phyloP scores from a whole-genome alignment of 2,797 vertebrate genomes.

The Urocyon cinereoargenteus region DNA sequence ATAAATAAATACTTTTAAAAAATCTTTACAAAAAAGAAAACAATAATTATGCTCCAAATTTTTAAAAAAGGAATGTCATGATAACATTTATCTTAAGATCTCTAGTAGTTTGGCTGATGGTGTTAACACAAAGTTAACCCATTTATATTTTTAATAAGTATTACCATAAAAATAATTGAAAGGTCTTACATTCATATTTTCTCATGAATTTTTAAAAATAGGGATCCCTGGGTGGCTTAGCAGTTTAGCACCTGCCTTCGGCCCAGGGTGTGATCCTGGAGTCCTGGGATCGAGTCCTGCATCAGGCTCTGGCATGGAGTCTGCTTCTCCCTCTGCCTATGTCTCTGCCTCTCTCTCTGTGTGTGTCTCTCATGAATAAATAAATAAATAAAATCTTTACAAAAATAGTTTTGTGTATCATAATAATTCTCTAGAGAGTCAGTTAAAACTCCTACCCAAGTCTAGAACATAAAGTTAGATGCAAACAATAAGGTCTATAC shows the following conservation, averaged over 20 bases:
- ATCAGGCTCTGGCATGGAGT: too few relatives aligned
- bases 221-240: too few relatives aligned
- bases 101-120: background rate
- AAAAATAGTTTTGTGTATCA: background rate
- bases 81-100: slow-evolving; percentile 27
- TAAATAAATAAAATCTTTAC: too few relatives aligned
- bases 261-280: too few relatives aligned
- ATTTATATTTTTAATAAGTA: slow-evolving; percentile 32
- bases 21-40: too few relatives aligned
- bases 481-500: background rate
- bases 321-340: too few relatives aligned
- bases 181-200: slow-evolving; percentile 38
- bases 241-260: too few relatives aligned
- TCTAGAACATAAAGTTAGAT: slow-evolving; percentile 53
- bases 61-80: background rate
- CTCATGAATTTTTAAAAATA: slow-evolving; percentile 33
- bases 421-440: slow-evolving; percentile 41
- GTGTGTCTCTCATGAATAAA: too few relatives aligned
- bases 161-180: slow-evolving; percentile 66
- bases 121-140: slow-evolving; percentile 40
- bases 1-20: too few relatives aligned
- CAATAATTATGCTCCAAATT: background rate
- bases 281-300: too few relatives aligned
- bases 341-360: too few relatives aligned
- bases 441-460: background rate